Base-by-base conservation (phyloP, 1,140 invertebrate genomes). In the Heliconius himera region DNA sequence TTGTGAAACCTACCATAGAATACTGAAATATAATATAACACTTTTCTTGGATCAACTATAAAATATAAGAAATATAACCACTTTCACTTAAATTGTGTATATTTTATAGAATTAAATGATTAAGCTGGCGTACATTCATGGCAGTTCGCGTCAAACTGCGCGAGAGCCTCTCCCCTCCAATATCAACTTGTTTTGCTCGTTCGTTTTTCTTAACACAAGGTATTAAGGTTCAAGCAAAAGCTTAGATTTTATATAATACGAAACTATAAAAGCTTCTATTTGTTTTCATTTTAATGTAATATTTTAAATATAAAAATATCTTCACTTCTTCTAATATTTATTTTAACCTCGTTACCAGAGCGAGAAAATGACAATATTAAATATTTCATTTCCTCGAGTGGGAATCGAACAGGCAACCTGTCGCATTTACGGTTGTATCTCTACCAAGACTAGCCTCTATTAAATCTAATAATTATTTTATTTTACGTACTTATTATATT, bases 41-140 rank as follows among this genome's bases (percentile, higher is more conserved):
- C 54, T 74, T 74, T 73, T 29, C 54, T 66, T 33, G 22, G 22
- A 46, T 51, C n/a, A 18, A 71, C 54, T 56, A 66, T 29, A 29
- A 26, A 29, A 66, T 22, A 66, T 29, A 29, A 66, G 9, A 29
- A 66, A 66, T 66, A 29, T 22, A 51, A 78, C 74, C 87, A 89
- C 89, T 90, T 89, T 90, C 89, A 90, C 89, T 90, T 85, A 85
- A 88, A 88, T 84, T 87, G 78, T 85, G 70, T 87, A 86, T 88
- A 84, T 90, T 89, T 83, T 54, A 73, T 75, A 70, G 74, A n/a
- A 60, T 76, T 75, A 78, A 85, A 89, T 82, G 85, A 85, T 85
- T 87, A 89, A 89, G 87, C 87, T 79, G 83, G 83, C 82, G 75
- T 71, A 79, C 78, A 49, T 80, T 70, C 81, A 78, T 73, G 80